Base-by-base conservation (phyloP, 2,113 vertebrate species). In the Symphodus melops region DNA sequence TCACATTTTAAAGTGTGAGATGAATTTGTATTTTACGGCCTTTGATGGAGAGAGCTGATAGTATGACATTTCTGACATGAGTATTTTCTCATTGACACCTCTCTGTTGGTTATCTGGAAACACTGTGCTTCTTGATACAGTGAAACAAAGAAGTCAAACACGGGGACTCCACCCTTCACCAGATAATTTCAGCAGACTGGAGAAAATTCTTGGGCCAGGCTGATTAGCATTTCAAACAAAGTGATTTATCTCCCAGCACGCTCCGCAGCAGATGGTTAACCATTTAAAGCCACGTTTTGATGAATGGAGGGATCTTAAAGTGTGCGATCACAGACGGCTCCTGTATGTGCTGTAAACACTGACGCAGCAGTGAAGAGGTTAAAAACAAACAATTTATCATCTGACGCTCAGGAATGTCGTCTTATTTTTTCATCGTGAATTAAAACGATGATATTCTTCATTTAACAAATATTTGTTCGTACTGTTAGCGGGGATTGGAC, bases 141-240 rank as follows among this genome's bases (percentile, higher is more conserved):
- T 60, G 5, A 51, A 68, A 56, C 9, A 4, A 14, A 1, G 11
- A 11, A 9, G n/a, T 57, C 6, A 20, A 57, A 28, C 63, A 13
- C 20, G 1, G 7, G 3, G 28, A 39, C 39, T 42, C 21, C 23
- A 65, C 57, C 36, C 39, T 19, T 57, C 58, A 28, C 19, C 9
- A 25, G 66, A 59, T 53, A 9, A 65, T 70, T 37, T 56, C 44
- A 63, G 5, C 25, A 57, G 33, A 56, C 55, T 62, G 11, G 9
- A 54, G 55, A 21, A 46, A 25, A 73, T 51, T 58, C 68, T 77
- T 77, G 46, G 7, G 8, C 12, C 51, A 0, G 44, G 65, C 55
- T 74, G 8, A 83, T 86, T 80, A 70, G 72, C 68, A 86, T 86
- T 83, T 83, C 80, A 86, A 83, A 86, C 84, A 58, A 8, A 23